These are phyloP conservation scores for Phymanthus crucifer DNA, from an alignment of 92 coral and sea anemone species.

Conservation along the genomic window DNA sequence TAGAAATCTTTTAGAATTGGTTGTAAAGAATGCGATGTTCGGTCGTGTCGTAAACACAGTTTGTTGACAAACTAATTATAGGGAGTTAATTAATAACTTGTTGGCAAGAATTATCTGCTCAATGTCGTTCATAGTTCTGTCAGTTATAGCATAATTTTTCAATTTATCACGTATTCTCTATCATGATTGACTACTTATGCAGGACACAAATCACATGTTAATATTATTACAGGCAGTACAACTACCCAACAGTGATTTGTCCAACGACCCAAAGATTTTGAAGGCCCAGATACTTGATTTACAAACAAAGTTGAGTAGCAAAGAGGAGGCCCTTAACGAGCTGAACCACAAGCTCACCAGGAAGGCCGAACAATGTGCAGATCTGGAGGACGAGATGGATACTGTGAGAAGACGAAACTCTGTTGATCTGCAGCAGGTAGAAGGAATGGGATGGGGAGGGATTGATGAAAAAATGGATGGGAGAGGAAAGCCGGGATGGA, in stretches of 20 bases:
- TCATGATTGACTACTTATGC: not conserved
- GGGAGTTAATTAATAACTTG: too few relatives aligned
- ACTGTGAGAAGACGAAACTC: conserved; percentile 69
- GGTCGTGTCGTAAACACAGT: too few relatives aligned
- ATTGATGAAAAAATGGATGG: not conserved
- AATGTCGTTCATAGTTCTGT: too few relatives aligned
- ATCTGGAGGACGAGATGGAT: conserved; percentile 78
- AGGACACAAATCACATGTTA: too few relatives aligned
- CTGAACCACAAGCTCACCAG: conserved; percentile 66
- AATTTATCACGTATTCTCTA: too few relatives aligned
- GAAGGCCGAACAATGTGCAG: conserved; percentile 84
- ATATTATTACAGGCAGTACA: not conserved
- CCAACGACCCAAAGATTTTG: conserved; percentile 25
- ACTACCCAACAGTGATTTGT: not conserved
- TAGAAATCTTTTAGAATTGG: too few relatives aligned
- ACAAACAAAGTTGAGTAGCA: conserved; percentile 56
- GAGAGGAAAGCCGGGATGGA: not conserved
- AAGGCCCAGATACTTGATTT: conserved; percentile 63
- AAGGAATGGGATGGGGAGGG: not conserved
- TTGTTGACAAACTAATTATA: too few relatives aligned
- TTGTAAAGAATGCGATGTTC: too few relatives aligned
- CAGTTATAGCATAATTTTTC: too few relatives aligned
- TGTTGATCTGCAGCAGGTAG: conserved; percentile 79
- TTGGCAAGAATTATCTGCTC: too few relatives aligned
- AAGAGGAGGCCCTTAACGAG: conserved; percentile 68